Base-by-base conservation (phyloP, 2,888 invertebrate genomes). In the Hybos culiciformis region DNA sequence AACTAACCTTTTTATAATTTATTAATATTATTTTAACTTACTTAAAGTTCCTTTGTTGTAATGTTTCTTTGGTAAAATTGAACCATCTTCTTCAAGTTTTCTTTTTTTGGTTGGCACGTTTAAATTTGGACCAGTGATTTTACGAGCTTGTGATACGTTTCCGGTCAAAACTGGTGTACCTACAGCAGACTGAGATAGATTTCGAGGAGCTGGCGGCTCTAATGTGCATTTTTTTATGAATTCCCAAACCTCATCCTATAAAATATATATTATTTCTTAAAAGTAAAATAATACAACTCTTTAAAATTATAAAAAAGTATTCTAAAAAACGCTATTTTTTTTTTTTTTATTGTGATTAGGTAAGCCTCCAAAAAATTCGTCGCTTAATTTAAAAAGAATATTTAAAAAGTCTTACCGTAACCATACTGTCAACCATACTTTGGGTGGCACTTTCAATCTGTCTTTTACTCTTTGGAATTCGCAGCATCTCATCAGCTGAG, bases 371-470 rank as follows among this genome's bases (percentile, higher is more conserved):
- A 33, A 17, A 37, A 19, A 31, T 12, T 26, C 9, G 7, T 8
- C n/a, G n/a, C n/a, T n/a, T n/a, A n/a, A n/a, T n/a, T n/a, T n/a
- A n/a, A n/a, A n/a, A n/a, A 7, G 17, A 21, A 39, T 56, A 62
- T 57, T 23, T 23, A 23, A 9, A 23, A 23, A 23, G 3, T 6
- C 61, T 43, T 61, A 74, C 81, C 59, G 82, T 69, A 42, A 88
- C 75, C 62, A 80, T 80, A 41, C 80, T 70, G 56, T 88, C 87
- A 1, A 84, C 81, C 70, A 85, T 79, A 32, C 75, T 71, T 58
- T 88, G 87, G 0, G 85, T 86, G 15, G 87, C 73, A 14, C 80
- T 77, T 54, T 84, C 81, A n/a, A 72, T 67, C 52, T 77, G 72
- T 48, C 80, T 76, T 57, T 82, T 83, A 39, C 73, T 71, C 47